phyloP scores from a whole-genome alignment of 2,113 vertebrate species.

The Dicerorhinus sumatrensis region DNA sequence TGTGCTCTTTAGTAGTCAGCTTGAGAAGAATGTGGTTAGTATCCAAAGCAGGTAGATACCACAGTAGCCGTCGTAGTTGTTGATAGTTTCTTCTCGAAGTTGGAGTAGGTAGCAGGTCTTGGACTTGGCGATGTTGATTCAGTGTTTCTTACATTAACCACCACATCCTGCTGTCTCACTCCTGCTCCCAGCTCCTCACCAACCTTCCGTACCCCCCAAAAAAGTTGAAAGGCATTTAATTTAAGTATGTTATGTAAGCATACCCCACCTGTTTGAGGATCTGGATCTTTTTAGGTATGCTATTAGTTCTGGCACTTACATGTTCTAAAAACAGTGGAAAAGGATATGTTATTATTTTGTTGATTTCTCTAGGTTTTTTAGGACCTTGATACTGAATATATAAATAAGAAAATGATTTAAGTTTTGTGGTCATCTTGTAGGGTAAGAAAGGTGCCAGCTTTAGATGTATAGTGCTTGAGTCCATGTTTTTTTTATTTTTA shows the following conservation, averaged over 20 bases:
- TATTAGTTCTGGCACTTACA: neutral
- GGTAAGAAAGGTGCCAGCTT: neutral
- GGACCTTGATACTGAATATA: neutral
- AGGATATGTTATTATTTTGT: neutral
- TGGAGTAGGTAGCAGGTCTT: neutral
- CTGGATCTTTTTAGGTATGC: neutral
- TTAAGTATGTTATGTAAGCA: neutral
- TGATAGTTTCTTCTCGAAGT: neutral
- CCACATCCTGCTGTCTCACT: neutral
- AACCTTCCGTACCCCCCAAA: neutral
- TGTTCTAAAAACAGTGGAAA: neutral
- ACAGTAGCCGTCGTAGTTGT: neutral
- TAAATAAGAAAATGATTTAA: neutral
- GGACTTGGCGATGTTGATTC: neutral
- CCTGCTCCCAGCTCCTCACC: neutral
- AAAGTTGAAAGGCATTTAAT: neutral
- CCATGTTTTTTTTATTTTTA: constrained; percentile 23
- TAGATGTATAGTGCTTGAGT: neutral
- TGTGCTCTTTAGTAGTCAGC: neutral
- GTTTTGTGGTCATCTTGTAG: neutral
- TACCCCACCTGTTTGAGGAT: neutral
- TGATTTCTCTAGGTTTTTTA: constrained; percentile 26
- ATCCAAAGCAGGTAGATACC: neutral
- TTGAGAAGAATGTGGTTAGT: neutral
- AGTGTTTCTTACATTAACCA: neutral